These are phyloP conservation scores for Lagria hirta DNA, from an alignment of 2,888 invertebrate species.

Conservation along the genomic window DNA sequence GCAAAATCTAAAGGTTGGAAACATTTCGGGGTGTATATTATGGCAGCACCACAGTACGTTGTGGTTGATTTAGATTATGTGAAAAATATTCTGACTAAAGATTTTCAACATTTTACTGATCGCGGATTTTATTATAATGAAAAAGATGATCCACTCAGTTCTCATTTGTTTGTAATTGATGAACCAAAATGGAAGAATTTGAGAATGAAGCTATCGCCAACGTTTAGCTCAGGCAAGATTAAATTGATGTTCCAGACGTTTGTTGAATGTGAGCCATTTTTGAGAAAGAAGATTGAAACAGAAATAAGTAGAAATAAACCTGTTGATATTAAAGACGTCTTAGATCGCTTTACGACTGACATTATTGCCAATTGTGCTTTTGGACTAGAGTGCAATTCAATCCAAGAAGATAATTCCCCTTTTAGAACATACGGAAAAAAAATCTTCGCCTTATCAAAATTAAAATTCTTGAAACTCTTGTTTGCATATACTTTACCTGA, in stretches of 20 bases:
- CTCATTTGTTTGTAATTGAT: constrained; percentile 48
- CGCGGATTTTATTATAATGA: constrained; percentile 51
- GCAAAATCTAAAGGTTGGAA: constrained; percentile 5
- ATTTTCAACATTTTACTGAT: constrained; percentile 54
- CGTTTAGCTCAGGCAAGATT: constrained; percentile 57
- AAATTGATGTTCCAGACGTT: constrained; percentile 55
- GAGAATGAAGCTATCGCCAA: constrained; percentile 56
- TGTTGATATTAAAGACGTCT: constrained; percentile 51
- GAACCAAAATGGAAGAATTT: constrained; percentile 57
- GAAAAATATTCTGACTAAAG: constrained; percentile 51
- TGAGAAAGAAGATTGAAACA: constrained; percentile 50
- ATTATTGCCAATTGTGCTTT: constrained; percentile 61
- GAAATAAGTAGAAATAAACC: no score
- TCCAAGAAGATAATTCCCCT: constrained; percentile 54
- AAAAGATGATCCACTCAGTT: constrained; percentile 49
- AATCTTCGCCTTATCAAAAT: constrained; percentile 10
- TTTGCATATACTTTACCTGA: constrained; percentile 14
- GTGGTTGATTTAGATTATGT: constrained; percentile 39
- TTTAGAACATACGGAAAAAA: constrained; percentile 44
- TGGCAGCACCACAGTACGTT: constrained; percentile 7
- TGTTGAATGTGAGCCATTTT: constrained; percentile 53
- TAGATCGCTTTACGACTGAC: constrained; percentile 60
- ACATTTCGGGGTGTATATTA: constrained; percentile 13
- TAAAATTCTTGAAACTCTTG: background rate
- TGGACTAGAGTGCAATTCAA: constrained; percentile 59